Evolutionary conservation across 2,888 invertebrate species (phyloP).

Genomic region (Argyra leucocephala): DNA sequence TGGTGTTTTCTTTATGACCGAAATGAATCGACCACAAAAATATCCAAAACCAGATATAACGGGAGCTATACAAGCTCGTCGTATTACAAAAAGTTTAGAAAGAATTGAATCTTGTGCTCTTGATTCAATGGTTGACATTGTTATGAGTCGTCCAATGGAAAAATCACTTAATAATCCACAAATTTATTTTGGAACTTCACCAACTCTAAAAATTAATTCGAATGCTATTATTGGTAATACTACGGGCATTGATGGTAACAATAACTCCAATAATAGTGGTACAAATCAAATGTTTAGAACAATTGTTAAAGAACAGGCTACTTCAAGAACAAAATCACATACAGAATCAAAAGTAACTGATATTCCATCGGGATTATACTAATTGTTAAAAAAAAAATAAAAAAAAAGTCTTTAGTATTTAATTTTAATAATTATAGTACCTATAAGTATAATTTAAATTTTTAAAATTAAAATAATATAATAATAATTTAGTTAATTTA

Average conservation of each 20-base stretch:
- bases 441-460: neutral
- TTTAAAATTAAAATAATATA: neutral
- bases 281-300: constrained; percentile 14
- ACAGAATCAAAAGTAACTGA: constrained; percentile 58
- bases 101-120: constrained; percentile 61
- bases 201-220: constrained; percentile 33
- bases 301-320: neutral
- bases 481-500: neutral
- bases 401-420: too few relatives aligned
- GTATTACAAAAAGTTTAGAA: constrained; percentile 66
- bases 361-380: constrained; percentile 64
- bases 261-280: neutral
- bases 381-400: constrained; percentile 21
- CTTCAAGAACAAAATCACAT: constrained; percentile 35
- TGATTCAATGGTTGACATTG: constrained; percentile 62
- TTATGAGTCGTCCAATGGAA: constrained; percentile 51
- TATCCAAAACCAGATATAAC: constrained; percentile 43
- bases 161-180: constrained; percentile 39
- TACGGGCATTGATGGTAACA: neutral
- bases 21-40: constrained; percentile 45
- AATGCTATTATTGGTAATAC: constrained; percentile 17
- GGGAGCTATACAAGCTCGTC: constrained; percentile 51
- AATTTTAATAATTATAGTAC: too few relatives aligned
- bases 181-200: constrained; percentile 40
- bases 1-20: constrained; percentile 51